These are phyloP conservation scores for Siderastrea radians DNA, from an alignment of 92 coral and sea anemone species.

Conservation along the genomic window DNA sequence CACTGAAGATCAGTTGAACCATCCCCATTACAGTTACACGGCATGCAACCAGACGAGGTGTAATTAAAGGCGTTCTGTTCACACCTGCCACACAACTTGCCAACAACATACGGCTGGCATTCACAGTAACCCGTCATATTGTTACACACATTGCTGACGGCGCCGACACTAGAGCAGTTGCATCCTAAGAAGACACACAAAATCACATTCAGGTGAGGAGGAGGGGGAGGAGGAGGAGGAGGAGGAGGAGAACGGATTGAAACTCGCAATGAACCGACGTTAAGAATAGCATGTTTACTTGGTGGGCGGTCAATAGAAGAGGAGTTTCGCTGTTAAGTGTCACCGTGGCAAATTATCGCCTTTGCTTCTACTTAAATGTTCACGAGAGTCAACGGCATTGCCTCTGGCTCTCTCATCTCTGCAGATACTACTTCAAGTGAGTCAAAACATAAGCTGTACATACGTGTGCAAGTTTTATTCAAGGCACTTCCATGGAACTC, in stretches of 20 bases:
- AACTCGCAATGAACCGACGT: too few species aligned
- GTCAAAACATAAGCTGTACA: constrained; percentile 1
- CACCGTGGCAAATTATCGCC: not conserved
- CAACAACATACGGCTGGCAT: constrained; percentile 84
- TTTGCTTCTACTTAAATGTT: not conserved
- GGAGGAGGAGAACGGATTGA: too few species aligned
- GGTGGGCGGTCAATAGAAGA: too few species aligned
- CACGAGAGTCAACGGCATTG: too few species aligned
- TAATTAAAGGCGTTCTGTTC: constrained; percentile 80
- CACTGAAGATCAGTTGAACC: constrained; percentile 85
- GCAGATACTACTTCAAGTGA: not conserved
- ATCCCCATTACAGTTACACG: constrained; percentile 76
- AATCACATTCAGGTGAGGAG: not conserved
- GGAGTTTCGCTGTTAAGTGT: too few species aligned
- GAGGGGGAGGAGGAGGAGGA: too few species aligned
- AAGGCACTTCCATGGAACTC: constrained; percentile 90
- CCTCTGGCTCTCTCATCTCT: not conserved
- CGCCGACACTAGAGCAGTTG: constrained; percentile 80
- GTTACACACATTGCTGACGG: constrained; percentile 71
- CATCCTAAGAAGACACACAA: constrained; percentile 63
- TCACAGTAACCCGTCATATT: constrained; percentile 81
- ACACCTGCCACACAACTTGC: constrained; percentile 83
- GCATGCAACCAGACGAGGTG: constrained; percentile 84
- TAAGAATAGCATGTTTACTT: too few species aligned
- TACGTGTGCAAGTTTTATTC: constrained; percentile 81